A percentile compares a stretch with the other conserved stretches of the same genome.
Evolutionary conservation across 2,797 vertebrate species (phyloP).

Genomic region (Anabas testudineus): DNA sequence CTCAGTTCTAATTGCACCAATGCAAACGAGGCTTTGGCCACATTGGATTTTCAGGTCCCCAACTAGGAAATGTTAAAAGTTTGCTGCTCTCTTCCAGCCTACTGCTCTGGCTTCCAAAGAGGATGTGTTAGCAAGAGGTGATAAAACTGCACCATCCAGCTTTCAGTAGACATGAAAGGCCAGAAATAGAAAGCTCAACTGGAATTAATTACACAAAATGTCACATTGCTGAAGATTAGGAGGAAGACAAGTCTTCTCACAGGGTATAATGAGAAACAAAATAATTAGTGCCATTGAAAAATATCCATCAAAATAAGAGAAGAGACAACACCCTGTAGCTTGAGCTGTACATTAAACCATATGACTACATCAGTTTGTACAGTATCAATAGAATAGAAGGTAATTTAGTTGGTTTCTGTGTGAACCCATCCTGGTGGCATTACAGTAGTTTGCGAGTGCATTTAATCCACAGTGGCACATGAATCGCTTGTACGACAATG

Average conservation of each 20-base stretch:
- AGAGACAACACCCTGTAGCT: constrained; percentile 29
- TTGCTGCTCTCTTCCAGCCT: constrained; percentile 30
- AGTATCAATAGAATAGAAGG: neutral
- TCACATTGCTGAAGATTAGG: constrained; percentile 78
- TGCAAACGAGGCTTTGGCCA: constrained; percentile 4
- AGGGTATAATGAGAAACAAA: constrained; percentile 68
- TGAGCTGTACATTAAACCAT: constrained; percentile 40
- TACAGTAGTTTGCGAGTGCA: neutral
- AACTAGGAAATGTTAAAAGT: constrained; percentile 12
- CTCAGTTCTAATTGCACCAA: neutral
- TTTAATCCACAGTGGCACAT: constrained; percentile 10
- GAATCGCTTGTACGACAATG: constrained; percentile 17
- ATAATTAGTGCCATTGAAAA: constrained; percentile 78
- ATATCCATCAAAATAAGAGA: constrained; percentile 55
- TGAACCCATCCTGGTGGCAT: constrained; percentile 11
- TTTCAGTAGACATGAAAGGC: constrained; percentile 62
- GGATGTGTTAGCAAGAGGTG: constrained; percentile 64
- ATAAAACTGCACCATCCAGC: constrained; percentile 64
- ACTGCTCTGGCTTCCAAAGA: constrained; percentile 46
- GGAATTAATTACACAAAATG: constrained; percentile 83
- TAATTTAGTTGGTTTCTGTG: neutral
- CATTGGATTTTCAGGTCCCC: constrained; percentile 27
- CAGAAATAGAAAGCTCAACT: constrained; percentile 81
- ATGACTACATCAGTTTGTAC: constrained; percentile 20
- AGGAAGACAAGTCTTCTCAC: constrained; percentile 70